phyloP scores from a whole-genome alignment of 2,113 vertebrate species.

The Cisticola juncidis region DNA sequence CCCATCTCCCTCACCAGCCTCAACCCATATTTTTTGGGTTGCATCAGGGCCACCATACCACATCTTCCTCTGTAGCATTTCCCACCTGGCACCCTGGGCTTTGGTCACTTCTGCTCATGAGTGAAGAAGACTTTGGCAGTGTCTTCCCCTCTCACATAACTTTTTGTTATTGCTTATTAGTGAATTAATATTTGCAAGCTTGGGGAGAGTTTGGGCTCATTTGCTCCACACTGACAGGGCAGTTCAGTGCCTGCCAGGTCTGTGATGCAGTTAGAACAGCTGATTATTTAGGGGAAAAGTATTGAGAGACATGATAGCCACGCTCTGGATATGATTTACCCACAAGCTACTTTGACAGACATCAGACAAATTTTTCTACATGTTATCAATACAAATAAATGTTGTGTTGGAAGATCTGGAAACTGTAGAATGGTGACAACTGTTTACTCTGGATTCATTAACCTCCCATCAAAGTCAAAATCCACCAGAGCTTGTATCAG shows the following conservation, averaged over 20 bases:
- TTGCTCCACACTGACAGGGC: not conserved
- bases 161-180: not conserved
- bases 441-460: not conserved
- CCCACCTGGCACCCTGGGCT: not conserved
- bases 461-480: not conserved
- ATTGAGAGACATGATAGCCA: not conserved
- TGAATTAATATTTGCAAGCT: not conserved
- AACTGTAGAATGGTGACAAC: not conserved
- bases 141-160: not conserved
- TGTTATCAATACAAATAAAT: not conserved
- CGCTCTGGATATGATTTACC: not conserved
- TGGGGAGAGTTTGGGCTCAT: not conserved
- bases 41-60: not conserved
- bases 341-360: not conserved
- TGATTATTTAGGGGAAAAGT: not conserved
- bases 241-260: not conserved
- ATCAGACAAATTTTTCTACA: not conserved
- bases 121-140: not conserved
- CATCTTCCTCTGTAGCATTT: not conserved
- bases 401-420: not conserved
- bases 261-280: not conserved
- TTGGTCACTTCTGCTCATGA: not conserved
- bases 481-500: not conserved
- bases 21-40: rapidly evolving
- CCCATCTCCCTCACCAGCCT: not conserved